Percentiles rank a stretch among this genome's conserved stretches.
Conservation (phyloP, 2,888 invertebrate species). For the Scaeva pyrastri region DNA sequence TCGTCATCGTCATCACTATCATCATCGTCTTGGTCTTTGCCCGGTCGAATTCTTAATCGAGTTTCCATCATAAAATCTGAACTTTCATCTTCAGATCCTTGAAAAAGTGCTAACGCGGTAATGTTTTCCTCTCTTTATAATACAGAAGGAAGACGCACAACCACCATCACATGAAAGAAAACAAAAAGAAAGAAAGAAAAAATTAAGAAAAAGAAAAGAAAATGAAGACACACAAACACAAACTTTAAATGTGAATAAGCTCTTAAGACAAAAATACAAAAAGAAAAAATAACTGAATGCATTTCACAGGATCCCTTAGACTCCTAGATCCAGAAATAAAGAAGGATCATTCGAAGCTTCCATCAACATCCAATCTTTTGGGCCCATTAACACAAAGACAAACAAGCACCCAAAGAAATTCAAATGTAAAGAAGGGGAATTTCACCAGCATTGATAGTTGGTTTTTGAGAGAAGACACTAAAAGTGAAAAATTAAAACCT, state of each 20-base stretch:
- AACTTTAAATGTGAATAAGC: conserved; percentile 26
- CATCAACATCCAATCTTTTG: conserved; percentile 19
- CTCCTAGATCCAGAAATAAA: conserved; percentile 39
- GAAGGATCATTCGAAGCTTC: conserved; percentile 25
- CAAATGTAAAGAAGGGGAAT: not conserved
- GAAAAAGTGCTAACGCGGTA: conserved; percentile 78
- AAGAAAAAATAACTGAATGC: conserved; percentile 3
- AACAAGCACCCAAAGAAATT: not conserved
- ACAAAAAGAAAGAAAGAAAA: too few species aligned
- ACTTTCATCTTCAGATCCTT: conserved; percentile 79
- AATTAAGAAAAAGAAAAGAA: too few species aligned
- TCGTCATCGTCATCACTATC: conserved; percentile 18
- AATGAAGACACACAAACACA: conserved; percentile 16
- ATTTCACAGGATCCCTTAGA: conserved; percentile 18
- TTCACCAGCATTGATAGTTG: not conserved
- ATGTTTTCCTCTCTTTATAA: conserved; percentile 76
- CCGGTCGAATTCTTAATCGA: conserved; percentile 78
- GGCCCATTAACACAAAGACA: conserved; percentile 25
- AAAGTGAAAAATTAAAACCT: too few species aligned
- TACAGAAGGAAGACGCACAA: not conserved
- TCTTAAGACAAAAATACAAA: conserved; percentile 1
- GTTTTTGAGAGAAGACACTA: too few species aligned
- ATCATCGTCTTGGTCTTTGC: conserved; percentile 49
- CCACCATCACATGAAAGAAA: conserved; percentile 38
- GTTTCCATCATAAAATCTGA: conserved; percentile 80